Percentiles rank a stretch among this genome's conserved stretches.
phyloP scores from a whole-genome alignment of 2,888 invertebrate genomes.

The Slavum lentiscoides region DNA sequence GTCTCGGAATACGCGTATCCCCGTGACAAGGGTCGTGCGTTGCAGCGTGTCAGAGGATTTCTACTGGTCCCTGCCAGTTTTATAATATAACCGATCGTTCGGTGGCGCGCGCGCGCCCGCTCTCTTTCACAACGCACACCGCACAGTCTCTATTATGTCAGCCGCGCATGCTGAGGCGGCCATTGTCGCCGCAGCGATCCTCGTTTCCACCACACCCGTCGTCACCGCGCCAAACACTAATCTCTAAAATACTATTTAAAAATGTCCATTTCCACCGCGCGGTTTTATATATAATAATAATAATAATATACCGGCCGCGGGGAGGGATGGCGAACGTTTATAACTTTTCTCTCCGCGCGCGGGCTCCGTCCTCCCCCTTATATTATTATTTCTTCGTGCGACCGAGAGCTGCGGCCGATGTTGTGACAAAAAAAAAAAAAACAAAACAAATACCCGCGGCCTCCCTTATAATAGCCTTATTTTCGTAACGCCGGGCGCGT shows the following conservation, averaged over 20 bases:
- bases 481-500: slow-evolving; percentile 30
- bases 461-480: slow-evolving; percentile 48
- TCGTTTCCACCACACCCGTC: slow-evolving; percentile 35
- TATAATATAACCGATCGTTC: not conserved
- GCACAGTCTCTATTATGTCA: slow-evolving; percentile 49
- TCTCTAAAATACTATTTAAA: slow-evolving; percentile 54
- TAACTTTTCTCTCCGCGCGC: too few species aligned
- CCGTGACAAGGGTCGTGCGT: slow-evolving; percentile 38
- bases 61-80: slow-evolving; percentile 13
- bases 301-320: too few species aligned
- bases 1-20: slow-evolving; percentile 33
- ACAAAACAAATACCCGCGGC: slow-evolving; percentile 38
- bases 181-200: slow-evolving; percentile 31
- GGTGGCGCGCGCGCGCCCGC: not conserved
- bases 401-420: slow-evolving; percentile 18
- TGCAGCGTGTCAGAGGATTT: not conserved
- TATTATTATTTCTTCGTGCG: not conserved
- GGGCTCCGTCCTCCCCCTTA: too few species aligned
- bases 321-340: not conserved
- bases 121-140: not conserved
- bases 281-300: not conserved
- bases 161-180: slow-evolving; percentile 52
- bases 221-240: slow-evolving; percentile 47
- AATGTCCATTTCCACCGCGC: slow-evolving; percentile 51
- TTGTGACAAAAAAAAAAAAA: slow-evolving; percentile 36